These are phyloP conservation scores for Holocentrus rufus DNA, from an alignment of 2,797 vertebrate genomes.

Conservation along the genomic window DNA sequence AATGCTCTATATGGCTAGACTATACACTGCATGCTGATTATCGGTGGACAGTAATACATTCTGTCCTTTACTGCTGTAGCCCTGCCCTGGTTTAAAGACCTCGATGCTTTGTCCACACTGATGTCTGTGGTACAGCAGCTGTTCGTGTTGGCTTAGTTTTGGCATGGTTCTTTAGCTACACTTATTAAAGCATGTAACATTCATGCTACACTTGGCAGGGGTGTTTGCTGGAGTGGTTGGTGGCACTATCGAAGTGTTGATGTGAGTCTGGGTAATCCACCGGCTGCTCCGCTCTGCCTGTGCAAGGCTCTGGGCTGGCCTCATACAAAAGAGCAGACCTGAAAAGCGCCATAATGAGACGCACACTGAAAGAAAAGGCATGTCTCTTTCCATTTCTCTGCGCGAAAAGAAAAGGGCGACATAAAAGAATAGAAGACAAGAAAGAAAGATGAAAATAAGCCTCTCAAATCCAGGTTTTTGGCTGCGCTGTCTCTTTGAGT, in stretches of 20 bases:
- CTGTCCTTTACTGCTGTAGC: constrained; percentile 53
- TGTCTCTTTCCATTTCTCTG: constrained; percentile 80
- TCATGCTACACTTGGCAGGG: constrained; percentile 64
- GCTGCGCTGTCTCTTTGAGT: constrained; percentile 79
- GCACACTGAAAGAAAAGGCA: constrained; percentile 76
- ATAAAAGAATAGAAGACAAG: constrained; percentile 77
- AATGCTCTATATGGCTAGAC: constrained; percentile 50
- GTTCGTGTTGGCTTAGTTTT: constrained; percentile 66
- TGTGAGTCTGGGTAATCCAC: constrained; percentile 72
- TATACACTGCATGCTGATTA: constrained; percentile 54
- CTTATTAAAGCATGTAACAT: constrained; percentile 73
- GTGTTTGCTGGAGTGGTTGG: constrained; percentile 51
- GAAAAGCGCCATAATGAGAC: constrained; percentile 79
- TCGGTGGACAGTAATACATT: constrained; percentile 54
- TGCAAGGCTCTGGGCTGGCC: constrained; percentile 62
- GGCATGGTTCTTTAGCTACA: constrained; percentile 69
- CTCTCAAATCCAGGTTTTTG: constrained; percentile 78
- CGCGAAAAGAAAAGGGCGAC: constrained; percentile 76
- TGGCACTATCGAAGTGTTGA: constrained; percentile 61
- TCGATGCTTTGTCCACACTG: constrained; percentile 64
- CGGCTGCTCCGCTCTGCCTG: constrained; percentile 67
- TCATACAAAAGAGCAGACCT: constrained; percentile 77
- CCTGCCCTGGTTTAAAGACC: constrained; percentile 54
- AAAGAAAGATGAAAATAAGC: constrained; percentile 82
- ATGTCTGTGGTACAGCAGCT: constrained; percentile 68